Conservation (phyloP, 2,888 invertebrate genomes). For the Troglohyphantes excavatus region DNA sequence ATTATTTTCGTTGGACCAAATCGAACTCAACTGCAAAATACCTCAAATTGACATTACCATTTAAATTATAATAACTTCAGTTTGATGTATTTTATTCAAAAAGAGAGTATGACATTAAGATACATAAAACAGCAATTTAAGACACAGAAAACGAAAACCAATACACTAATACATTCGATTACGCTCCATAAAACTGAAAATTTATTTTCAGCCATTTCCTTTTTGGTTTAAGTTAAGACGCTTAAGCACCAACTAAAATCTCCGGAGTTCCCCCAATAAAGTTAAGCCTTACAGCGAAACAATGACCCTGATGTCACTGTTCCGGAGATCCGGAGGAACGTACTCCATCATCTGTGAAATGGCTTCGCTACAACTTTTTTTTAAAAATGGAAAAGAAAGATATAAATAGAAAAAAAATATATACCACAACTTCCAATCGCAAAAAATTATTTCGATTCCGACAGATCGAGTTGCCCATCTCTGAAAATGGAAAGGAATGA, state of each 20-base stretch:
- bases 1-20: no score
- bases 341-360: slow-evolving; percentile 9
- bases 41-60: no score
- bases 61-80: no score
- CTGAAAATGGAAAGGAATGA: neutral
- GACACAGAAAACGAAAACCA: no score
- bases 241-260: slow-evolving; percentile 9
- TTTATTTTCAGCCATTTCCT: slow-evolving; percentile 1
- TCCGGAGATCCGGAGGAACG: neutral
- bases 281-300: slow-evolving; percentile 9
- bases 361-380: neutral
- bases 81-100: no score
- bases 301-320: neutral
- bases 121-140: no score
- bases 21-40: no score
- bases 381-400: neutral
- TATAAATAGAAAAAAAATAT: neutral
- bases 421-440: neutral
- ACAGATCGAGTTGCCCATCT: neutral
- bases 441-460: slow-evolving; percentile 5
- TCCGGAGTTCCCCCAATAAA: neutral
- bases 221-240: slow-evolving; percentile 5
- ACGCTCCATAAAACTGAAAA: slow-evolving; percentile 9
- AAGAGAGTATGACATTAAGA: no score
- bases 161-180: neutral